A percentile compares a stretch with the other conserved stretches of the same genome.
These are phyloP conservation scores for Dorcus parallelipipedus DNA, from an alignment of 2,888 invertebrate genomes.

Conservation along the genomic window DNA sequence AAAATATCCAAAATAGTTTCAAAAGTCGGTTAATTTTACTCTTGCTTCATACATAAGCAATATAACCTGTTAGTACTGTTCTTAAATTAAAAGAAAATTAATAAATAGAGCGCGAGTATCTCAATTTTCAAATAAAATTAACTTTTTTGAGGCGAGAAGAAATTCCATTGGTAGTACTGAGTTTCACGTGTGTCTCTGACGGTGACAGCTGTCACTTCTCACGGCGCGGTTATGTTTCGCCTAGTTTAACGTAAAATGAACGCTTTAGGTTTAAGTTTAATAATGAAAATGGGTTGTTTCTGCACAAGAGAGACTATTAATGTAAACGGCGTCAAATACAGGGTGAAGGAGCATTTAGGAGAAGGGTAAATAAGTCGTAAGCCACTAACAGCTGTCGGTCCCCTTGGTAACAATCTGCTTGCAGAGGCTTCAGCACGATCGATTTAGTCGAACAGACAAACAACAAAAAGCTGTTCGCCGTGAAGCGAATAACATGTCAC, in stretches of 20 bases:
- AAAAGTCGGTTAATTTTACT: no score
- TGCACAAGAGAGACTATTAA: slow-evolving; percentile 69
- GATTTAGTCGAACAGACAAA: slow-evolving; percentile 68
- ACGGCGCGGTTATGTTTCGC: slow-evolving; percentile 7
- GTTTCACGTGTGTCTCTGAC: no score
- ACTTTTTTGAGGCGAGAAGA: no score
- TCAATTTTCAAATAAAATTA: no score
- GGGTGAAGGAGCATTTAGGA: slow-evolving; percentile 66
- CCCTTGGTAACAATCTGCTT: slow-evolving; percentile 23
- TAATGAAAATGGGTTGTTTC: slow-evolving; percentile 71
- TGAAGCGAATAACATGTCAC: slow-evolving; percentile 80
- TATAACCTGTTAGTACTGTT: no score
- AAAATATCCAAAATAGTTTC: no score
- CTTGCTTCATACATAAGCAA: no score
- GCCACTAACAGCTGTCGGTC: slow-evolving; percentile 16
- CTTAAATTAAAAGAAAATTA: no score
- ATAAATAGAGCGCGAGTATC: no score
- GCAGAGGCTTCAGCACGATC: slow-evolving; percentile 78
- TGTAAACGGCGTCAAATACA: slow-evolving; percentile 69
- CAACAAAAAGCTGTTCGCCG: slow-evolving; percentile 66
- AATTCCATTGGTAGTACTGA: no score
- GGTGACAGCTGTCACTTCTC: neutral
- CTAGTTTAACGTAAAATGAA: slow-evolving; percentile 54
- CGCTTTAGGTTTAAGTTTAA: slow-evolving; percentile 64
- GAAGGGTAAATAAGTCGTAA: slow-evolving; percentile 60